A percentile compares a stretch with the other conserved stretches of the same genome.
Evolutionary conservation across 2,797 vertebrate genomes (phyloP).

Genomic region (Sebastiscus albofasciatus): DNA sequence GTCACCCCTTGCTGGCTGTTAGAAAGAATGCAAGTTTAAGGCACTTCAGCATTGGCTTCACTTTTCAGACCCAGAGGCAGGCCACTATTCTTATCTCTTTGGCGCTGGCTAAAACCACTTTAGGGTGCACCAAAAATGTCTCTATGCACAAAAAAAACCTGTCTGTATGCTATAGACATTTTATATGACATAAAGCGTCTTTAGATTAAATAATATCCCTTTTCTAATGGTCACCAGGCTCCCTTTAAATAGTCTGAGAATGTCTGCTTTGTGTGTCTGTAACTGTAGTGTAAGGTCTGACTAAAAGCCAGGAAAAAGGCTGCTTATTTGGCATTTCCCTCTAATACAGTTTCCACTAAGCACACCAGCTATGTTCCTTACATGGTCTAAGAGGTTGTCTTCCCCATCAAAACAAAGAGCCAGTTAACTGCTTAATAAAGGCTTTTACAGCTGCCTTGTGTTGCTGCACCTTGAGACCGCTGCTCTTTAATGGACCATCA

Average conservation of each 20-base stretch:
- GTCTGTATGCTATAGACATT: neutral
- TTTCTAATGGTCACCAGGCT: slow-evolving; percentile 12
- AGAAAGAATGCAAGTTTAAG: too few relatives aligned
- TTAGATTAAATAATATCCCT: neutral
- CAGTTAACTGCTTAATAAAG: slow-evolving; percentile 30
- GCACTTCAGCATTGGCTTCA: too few relatives aligned
- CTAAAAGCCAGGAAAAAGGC: slow-evolving; percentile 50
- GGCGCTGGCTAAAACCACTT: too few relatives aligned
- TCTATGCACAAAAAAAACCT: neutral
- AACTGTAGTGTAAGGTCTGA: slow-evolving; percentile 24
- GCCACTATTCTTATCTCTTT: too few relatives aligned
- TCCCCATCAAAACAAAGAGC: slow-evolving; percentile 48
- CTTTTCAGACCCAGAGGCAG: too few relatives aligned
- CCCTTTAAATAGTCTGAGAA: neutral
- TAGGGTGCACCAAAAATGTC: too few relatives aligned
- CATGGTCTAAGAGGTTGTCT: slow-evolving; percentile 31
- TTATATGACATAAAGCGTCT: neutral
- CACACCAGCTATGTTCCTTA: slow-evolving; percentile 32
- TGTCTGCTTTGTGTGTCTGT: slow-evolving; percentile 33
- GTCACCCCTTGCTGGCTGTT: too few relatives aligned
- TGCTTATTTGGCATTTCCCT: slow-evolving; percentile 33
- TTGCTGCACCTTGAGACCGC: slow-evolving; percentile 46
- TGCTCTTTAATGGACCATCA: slow-evolving; percentile 56
- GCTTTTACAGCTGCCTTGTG: slow-evolving; percentile 30
- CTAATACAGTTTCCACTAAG: slow-evolving; percentile 48